These are phyloP conservation scores for Menidia beryllina DNA, from an alignment of 2,113 vertebrate species.

Conservation along the genomic window DNA sequence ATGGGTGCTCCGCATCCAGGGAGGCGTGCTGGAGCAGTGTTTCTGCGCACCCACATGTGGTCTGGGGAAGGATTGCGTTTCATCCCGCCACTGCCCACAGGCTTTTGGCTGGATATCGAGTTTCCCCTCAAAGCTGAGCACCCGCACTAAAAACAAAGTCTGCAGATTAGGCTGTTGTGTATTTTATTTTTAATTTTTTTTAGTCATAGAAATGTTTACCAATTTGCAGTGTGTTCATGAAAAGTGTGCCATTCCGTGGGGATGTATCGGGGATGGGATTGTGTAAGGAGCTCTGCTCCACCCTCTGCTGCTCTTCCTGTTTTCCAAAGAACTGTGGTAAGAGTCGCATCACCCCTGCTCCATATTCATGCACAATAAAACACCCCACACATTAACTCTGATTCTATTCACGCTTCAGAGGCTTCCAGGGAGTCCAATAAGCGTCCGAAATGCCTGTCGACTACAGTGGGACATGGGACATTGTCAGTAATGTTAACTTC, in stretches of 20 bases:
- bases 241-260: not conserved
- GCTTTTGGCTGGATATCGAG: conserved; percentile 2
- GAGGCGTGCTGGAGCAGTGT: not conserved
- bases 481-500: conserved; percentile 87
- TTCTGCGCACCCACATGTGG: not conserved
- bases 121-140: not conserved
- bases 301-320: conserved; percentile 10
- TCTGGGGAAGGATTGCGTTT: conserved; percentile 46
- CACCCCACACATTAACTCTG: conserved; percentile 11
- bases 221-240: not conserved
- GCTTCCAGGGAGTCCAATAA: conserved; percentile 20
- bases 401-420: not conserved
- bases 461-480: conserved; percentile 88
- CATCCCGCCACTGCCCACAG: conserved; percentile 27
- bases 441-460: conserved; percentile 81
- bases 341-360: conserved; percentile 63
- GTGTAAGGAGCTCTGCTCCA: conserved; percentile 40
- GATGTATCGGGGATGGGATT: conserved; percentile 34
- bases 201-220: not conserved
- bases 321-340: conserved; percentile 38
- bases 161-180: not conserved
- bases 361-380: conserved; percentile 65
- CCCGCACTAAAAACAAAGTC: not conserved
- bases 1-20: conserved; percentile 39
- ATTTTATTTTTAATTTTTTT: no score